These are phyloP conservation scores for Anastrepha ludens DNA, from an alignment of 1,140 invertebrate species.

Conservation along the genomic window DNA sequence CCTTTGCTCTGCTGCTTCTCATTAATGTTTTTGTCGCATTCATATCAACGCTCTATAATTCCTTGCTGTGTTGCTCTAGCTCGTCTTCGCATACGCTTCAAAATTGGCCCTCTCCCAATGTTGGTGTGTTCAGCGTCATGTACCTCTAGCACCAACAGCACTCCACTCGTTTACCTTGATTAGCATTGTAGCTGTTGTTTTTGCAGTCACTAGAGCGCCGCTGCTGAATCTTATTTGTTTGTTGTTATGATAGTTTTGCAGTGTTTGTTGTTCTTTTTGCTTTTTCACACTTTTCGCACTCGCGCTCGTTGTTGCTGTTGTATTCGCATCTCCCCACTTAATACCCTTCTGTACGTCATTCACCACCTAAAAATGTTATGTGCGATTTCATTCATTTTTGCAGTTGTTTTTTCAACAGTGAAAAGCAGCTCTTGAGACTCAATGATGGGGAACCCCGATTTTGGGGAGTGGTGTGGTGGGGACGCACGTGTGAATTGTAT, in stretches of 20 bases:
- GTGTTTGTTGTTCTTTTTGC: slow-evolving; percentile 33
- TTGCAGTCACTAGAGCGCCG: not conserved
- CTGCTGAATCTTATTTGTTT: not conserved
- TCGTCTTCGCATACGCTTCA: not conserved
- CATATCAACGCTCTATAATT: not conserved
- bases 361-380: not conserved
- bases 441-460: slow-evolving; percentile 9
- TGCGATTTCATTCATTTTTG: slow-evolving; percentile 26
- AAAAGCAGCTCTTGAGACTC: slow-evolving; percentile 17
- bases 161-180: slow-evolving; percentile 19
- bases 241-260: slow-evolving; percentile 33
- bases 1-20: not conserved
- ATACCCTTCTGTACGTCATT: not conserved
- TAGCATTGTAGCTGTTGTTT: slow-evolving; percentile 25
- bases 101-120: slow-evolving; percentile 29
- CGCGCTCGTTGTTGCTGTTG: not conserved
- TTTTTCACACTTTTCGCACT: slow-evolving; percentile 48
- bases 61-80: not conserved
- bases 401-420: not conserved
- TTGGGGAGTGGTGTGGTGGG: not conserved
- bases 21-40: not conserved
- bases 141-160: not conserved
- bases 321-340: not conserved
- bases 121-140: not conserved
- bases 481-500: not conserved